phyloP scores from a whole-genome alignment of 2,113 vertebrate genomes.

The Trichechus manatus region DNA sequence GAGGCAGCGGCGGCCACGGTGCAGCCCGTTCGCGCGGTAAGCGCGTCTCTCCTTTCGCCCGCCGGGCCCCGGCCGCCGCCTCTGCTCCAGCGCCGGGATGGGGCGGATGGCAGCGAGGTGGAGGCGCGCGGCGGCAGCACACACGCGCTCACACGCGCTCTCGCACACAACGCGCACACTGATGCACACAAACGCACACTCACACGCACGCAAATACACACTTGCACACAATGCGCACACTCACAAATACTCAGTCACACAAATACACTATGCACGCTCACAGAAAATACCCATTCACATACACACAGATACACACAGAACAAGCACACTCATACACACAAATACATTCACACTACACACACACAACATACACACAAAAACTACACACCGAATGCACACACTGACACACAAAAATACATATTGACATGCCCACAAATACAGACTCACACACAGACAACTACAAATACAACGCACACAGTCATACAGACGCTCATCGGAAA shows the following conservation, averaged over 20 bases:
- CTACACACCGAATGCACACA: background rate
- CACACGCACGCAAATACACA: background rate
- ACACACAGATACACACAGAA: background rate
- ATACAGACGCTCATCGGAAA: background rate
- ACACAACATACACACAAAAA: background rate
- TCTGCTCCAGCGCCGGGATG: background rate
- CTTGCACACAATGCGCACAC: background rate
- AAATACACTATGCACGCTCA: background rate
- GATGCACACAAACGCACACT: background rate
- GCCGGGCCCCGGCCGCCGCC: background rate
- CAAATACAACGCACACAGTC: background rate
- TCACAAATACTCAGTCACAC: background rate
- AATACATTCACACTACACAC: background rate
- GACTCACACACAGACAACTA: background rate
- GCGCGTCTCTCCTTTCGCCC: background rate
- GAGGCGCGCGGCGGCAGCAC: background rate
- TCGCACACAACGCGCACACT: background rate
- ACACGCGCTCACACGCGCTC: background rate
- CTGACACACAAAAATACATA: background rate
- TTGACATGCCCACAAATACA: background rate
- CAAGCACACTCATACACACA: background rate
- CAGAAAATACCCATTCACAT: background rate
- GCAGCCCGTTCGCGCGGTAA: background rate
- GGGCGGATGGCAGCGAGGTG: background rate
- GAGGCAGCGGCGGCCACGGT: slow-evolving; percentile 28